A percentile compares a stretch with the other conserved stretches of the same genome.
phyloP scores from a whole-genome alignment of 2,888 invertebrate genomes.

The Diloba caeruleocephala region DNA sequence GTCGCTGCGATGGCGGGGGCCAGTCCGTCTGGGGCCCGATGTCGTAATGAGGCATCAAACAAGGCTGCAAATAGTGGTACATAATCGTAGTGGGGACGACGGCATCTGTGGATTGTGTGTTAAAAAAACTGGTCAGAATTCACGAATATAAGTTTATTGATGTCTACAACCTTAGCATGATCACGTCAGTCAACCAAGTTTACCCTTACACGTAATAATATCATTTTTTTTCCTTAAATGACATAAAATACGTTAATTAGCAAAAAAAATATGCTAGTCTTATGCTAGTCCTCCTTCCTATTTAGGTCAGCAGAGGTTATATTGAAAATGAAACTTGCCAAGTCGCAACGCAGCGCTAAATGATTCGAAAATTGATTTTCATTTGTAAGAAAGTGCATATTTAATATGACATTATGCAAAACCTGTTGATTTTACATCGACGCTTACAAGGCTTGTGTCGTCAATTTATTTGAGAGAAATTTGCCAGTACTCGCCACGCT shows the following conservation, averaged over 20 bases:
- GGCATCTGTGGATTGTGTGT: background rate
- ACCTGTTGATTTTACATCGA: conserved; percentile 24
- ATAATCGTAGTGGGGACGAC: conserved; percentile 22
- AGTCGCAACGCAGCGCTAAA: conserved; percentile 5
- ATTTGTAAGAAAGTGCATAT: conserved; percentile 23
- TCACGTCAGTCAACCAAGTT: too few relatives aligned
- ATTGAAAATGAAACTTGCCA: background rate
- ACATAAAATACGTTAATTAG: background rate
- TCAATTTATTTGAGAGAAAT: too few relatives aligned
- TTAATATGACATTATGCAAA: conserved; percentile 17
- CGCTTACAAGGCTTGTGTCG: conserved; percentile 31
- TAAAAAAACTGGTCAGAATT: conserved; percentile 16
- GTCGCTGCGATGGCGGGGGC: background rate
- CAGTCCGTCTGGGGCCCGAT: conserved; percentile 9
- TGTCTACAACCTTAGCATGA: too few relatives aligned
- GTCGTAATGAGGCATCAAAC: conserved; percentile 19
- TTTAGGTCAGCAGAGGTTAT: too few relatives aligned
- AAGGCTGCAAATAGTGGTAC: conserved; percentile 25
- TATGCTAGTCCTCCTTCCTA: too few relatives aligned
- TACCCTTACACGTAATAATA: too few relatives aligned
- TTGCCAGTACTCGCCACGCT: too few relatives aligned
- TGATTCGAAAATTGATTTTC: conserved; percentile 20
- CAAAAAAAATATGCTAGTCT: too few relatives aligned
- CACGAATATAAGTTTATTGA: background rate
- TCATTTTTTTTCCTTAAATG: too few relatives aligned